Base-by-base conservation (phyloP, 1,140 invertebrate species). In the Dysdera silvatica region DNA sequence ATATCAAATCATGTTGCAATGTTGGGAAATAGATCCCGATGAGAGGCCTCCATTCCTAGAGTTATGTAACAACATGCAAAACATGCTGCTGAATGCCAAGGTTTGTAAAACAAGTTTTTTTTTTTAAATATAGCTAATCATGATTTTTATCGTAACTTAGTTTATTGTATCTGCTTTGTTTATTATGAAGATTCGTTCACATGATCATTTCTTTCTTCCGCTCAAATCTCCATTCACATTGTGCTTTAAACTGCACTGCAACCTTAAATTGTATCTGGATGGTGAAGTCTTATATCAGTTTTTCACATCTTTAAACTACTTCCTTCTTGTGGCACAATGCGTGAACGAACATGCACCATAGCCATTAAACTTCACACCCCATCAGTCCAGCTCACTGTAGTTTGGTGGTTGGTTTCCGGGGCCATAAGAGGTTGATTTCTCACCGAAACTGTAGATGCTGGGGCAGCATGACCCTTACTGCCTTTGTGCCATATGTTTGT, bases 11-110 rank as follows among this genome's bases (percentile, higher is more conserved):
- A 85, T 89, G 76, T 76, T 87, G 3, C 85, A 88, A 61, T 91
- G 88, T 71, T 92, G 89, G 89, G 85, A 88, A 71, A 70, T 84
- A 14, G 86, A 90, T 74, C 80, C 82, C 8, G 85, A 87, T 68
- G 88, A 92, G 70, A 79, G 89, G 69, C 88, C 87, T 10, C 76
- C 79, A 28, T 86, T 86, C 70, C 73, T 79, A 41, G 81, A 83
- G 71, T 76, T 86, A 37, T 72, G 70, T 40, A 68, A 29, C 23
- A 64, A 43, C 26, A 41, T 64, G 14, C 60, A 61, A 18, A 64
- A 49, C 7, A 67, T 68, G 65, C 12, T 64, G 24, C 31, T 58
- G 16, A 56, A 49, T 48, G 7, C 43, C 29, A 61, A 54, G 32
- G 67, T 68, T 62, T 51, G 26, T 49, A 35, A 14, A 48, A 14